Percentiles rank a stretch among this genome's conserved stretches.
phyloP scores from a whole-genome alignment of 2,113 vertebrate species.

The Epinephelus fuscoguttatus region DNA sequence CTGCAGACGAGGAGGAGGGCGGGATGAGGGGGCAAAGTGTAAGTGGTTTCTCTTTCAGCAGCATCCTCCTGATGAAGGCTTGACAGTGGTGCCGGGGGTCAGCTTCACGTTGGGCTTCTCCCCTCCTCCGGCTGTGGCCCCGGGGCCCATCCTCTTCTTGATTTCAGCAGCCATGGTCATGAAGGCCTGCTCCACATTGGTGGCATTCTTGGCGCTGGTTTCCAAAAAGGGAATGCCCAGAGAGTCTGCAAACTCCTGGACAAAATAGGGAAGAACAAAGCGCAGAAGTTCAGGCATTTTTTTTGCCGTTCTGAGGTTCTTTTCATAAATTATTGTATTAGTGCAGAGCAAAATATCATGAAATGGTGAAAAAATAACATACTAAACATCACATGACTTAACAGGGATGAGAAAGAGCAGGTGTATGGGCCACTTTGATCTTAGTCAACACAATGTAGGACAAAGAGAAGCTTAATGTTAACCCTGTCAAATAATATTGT shows the following conservation, averaged over 20 bases:
- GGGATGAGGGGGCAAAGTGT: background rate
- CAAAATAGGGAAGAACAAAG: background rate
- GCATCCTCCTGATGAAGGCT: slow-evolving; percentile 96
- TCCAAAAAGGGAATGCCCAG: slow-evolving; percentile 99
- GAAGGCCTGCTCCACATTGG: slow-evolving; percentile 99
- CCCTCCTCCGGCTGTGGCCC: slow-evolving; percentile 93
- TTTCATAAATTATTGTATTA: background rate
- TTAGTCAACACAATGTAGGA: background rate
- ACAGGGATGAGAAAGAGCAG: background rate
- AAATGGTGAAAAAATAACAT: background rate
- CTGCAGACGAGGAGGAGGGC: slow-evolving; percentile 18
- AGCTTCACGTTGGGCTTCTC: slow-evolving; percentile 98
- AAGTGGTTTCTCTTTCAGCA: slow-evolving; percentile 80
- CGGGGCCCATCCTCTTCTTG: slow-evolving; percentile 99
- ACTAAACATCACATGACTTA: background rate
- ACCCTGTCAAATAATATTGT: too few relatives aligned
- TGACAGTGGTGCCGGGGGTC: slow-evolving; percentile 95
- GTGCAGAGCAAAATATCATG: background rate
- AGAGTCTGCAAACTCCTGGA: slow-evolving; percentile 98
- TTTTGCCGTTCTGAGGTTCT: background rate
- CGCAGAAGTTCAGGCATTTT: background rate
- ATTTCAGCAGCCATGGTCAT: slow-evolving; percentile 99
- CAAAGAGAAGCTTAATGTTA: background rate
- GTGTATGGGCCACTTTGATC: background rate
- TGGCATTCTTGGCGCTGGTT: slow-evolving; percentile 99